phyloP scores from a whole-genome alignment of 2,888 invertebrate genomes.

The Tryphoninae sp. region DNA sequence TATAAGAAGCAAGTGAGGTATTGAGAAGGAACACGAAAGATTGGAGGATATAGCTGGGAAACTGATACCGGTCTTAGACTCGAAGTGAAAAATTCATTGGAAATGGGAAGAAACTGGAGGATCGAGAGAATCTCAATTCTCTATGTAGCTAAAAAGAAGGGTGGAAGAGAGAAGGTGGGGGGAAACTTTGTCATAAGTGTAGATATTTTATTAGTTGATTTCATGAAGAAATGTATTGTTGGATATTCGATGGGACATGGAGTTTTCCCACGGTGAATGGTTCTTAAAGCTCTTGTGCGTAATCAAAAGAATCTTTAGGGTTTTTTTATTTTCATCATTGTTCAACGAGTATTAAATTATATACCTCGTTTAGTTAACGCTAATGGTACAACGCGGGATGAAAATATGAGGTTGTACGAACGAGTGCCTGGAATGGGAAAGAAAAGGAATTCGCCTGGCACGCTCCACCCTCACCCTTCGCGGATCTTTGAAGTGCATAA shows the following conservation, averaged over 20 bases:
- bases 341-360: slow-evolving; percentile 44
- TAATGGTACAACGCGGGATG: slow-evolving; percentile 23
- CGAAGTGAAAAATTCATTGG: slow-evolving; percentile 45
- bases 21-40: neutral
- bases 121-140: slow-evolving; percentile 31
- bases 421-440: neutral
- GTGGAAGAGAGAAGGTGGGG: neutral
- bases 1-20: slow-evolving; percentile 24
- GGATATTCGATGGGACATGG: neutral
- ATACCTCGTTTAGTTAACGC: slow-evolving; percentile 28
- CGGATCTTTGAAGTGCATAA: slow-evolving; percentile 56
- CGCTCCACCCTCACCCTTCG: neutral
- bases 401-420: slow-evolving; percentile 42
- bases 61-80: slow-evolving; percentile 4
- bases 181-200: slow-evolving; percentile 22
- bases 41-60: neutral
- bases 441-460: neutral
- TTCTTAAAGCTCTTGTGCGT: neutral
- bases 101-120: slow-evolving; percentile 43
- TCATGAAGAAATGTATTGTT: neutral
- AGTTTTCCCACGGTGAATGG: no score
- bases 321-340: neutral
- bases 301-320: neutral
- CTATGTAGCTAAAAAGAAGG: neutral
- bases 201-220: neutral